These are phyloP conservation scores for Notospermus geniculatus DNA, from an alignment of 1,140 invertebrate genomes.

Conservation along the genomic window DNA sequence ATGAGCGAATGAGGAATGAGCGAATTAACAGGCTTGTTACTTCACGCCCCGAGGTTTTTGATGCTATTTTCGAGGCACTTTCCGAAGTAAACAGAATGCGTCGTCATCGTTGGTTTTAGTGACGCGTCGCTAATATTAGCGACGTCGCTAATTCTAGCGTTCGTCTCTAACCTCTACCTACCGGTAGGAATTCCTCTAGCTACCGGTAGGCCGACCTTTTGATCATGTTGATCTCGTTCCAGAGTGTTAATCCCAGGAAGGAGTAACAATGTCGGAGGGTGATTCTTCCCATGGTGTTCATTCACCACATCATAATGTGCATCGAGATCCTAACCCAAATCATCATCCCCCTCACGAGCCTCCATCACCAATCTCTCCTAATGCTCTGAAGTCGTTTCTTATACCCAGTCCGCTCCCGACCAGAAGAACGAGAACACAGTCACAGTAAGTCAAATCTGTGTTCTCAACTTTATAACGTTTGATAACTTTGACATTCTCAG, in stretches of 20 bases:
- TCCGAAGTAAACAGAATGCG: no score
- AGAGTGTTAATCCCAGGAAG: not conserved
- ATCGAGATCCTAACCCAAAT: not conserved
- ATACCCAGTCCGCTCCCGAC: not conserved
- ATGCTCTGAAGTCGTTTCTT: not conserved
- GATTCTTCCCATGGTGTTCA: not conserved
- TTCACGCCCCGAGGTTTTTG: no score
- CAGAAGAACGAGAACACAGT: not conserved
- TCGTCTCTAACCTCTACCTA: no score
- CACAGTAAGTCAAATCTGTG: no score
- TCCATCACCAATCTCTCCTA: not conserved
- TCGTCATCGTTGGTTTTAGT: no score
- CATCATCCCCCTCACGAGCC: constrained; percentile 3
- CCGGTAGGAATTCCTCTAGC: not conserved
- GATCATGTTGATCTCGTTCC: not conserved
- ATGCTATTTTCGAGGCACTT: no score
- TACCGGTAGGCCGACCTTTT: not conserved
- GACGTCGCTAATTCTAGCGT: no score
- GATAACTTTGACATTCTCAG: no score
- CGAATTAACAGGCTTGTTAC: no score
- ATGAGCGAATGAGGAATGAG: no score
- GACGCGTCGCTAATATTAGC: no score
- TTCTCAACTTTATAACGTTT: no score
- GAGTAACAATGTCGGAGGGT: not conserved
- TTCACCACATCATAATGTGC: not conserved